Base-by-base conservation (phyloP, 2,888 invertebrate genomes). In the Cephus pygmeus region DNA sequence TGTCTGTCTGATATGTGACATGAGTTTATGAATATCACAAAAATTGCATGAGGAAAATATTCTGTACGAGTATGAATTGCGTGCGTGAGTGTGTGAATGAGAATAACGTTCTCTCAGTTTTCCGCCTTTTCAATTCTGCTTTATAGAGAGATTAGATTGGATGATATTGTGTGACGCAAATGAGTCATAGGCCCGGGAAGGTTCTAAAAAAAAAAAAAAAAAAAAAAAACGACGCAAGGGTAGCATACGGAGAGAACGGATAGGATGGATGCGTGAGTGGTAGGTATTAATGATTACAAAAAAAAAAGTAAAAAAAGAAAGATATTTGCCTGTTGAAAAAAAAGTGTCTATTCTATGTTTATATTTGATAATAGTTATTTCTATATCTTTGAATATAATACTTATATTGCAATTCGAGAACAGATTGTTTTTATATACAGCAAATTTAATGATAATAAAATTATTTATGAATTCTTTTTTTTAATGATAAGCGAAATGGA, bases 331-430 rank as follows among this genome's bases (percentile, higher is more conserved):
- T 88, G 89, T 90, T 90, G 84, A 88, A 88, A 71, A 56, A 56
- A 56, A 88, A 85, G 81, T 87, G 85, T 87, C 86, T 90, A 87
- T 89, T 89, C 87, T 88, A 88, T 86, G 87, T 88, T 88, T 89
- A 87, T 88, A 89, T 88, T 88, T 87, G 83, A 88, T 87, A 87
- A 87, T 86, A 86, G 84, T 85, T 89, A 87, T 89, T 86, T 88
- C 85, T 88, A 86, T 82, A 87, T 86, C 84, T 85, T 83, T 87
- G 81, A 85, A 84, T 82, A 85, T 85, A 83, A 83, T 83, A 84
- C 81, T 80, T 79, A 75, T 80, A 82, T 77, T 78, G 81, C 80
- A 86, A 85, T 85, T 85, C 75, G 76, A 79, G 73, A 81, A 69
- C 78, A 69, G 73, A 73, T 35, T 69, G 31, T 75, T 78, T 76